These are phyloP conservation scores for Hylaeus anthracinus DNA, from an alignment of 1,140 invertebrate genomes.

Conservation along the genomic window DNA sequence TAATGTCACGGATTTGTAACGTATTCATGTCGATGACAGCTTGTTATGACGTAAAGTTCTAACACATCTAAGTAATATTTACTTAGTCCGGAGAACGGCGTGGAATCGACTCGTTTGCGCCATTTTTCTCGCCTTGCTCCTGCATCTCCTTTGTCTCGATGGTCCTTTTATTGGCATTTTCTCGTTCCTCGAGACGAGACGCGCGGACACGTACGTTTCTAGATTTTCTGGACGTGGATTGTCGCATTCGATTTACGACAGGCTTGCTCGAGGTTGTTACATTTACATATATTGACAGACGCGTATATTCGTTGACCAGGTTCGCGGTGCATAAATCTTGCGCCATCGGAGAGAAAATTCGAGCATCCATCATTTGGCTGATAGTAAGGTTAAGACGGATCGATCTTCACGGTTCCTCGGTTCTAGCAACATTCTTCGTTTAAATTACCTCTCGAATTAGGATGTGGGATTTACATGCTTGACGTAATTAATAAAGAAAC, in stretches of 20 bases:
- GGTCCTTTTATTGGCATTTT: constrained; percentile 1
- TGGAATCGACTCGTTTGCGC: constrained; percentile 5
- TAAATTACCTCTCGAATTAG: neutral
- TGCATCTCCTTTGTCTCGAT: neutral
- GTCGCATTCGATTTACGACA: constrained; percentile 23
- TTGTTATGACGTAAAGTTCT: constrained; percentile 14
- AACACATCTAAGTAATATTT: neutral
- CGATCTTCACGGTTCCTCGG: neutral
- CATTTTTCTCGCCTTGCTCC: neutral
- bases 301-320: constrained; percentile 18
- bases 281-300: constrained; percentile 42
- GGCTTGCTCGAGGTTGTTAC: constrained; percentile 4
- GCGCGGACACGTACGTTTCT: neutral
- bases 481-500: neutral
- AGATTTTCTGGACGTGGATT: constrained; percentile 17
- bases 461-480: neutral
- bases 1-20: no score
- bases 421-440: neutral
- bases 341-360: constrained; percentile 5
- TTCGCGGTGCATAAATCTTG: constrained; percentile 37
- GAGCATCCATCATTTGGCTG: constrained; percentile 32
- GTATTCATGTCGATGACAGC: no score
- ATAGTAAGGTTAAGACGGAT: constrained; percentile 49
- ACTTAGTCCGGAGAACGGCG: neutral
- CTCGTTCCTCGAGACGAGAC: neutral